Base-by-base conservation (phyloP, 2,113 vertebrate species). In the Sinosuthora webbiana region DNA sequence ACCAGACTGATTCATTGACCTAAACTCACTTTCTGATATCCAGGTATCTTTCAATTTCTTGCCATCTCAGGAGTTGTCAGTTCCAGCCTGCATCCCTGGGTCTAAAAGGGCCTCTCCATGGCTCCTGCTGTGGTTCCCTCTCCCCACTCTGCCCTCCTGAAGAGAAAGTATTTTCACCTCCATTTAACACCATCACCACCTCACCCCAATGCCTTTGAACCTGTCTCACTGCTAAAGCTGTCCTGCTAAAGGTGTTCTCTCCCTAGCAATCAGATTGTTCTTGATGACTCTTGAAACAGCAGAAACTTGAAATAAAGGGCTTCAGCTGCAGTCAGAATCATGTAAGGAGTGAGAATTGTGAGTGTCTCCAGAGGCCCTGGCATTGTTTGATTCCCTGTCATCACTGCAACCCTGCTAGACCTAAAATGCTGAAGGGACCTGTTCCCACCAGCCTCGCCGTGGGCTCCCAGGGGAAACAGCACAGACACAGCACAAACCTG, bases 401-500 rank as follows among this genome's bases (percentile, higher is more conserved):
- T 27, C 2, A 0, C 63, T 83, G 76, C 31, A 62, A 27, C 49
- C 39, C 67, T 64, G 10, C n/a, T 62, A 62, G n/a, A 13, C 3
- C 55, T 53, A 37, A 89, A 87, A 33, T 39, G 35, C 25, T 81
- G 44, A 18, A 45, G 22, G 30, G 30, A 47, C 8, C 23, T 6
- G 0, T 27, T 81, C 63, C 49, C 62, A 79, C 5, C 45, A 79
- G 47, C 39, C 35, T 69, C 0, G 0, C 39, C 10, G 1, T 3
- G 8, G 20, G 9, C 16, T 87, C 16, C 56, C 71, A 13, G 23
- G n/a, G 35, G 37, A 64, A 79, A 16, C 67, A 49, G 69, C 22
- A 21, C 35, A 77, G 13, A 21, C 19, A 24, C 31, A 42, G 42
- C 1, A 4, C 59, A 57, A 87, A 87, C 12, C 68, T 15, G 15